Evolutionary conservation across 2,888 invertebrate species (phyloP), one percentile per base, ranked within the genome.

Genomic region (Drosophila antonietae): DNA sequence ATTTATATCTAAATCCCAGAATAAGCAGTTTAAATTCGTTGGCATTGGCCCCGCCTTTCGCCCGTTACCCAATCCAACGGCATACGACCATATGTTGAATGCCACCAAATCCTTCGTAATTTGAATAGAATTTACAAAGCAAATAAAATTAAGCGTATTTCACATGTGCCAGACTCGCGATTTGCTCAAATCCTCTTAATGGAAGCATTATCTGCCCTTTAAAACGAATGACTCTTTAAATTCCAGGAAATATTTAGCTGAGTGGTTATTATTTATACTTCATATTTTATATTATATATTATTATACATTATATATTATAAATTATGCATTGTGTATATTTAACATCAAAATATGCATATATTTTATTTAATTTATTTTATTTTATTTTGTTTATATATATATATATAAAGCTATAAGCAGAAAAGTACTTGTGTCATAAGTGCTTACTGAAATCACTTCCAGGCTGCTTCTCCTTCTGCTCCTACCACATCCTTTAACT

Each of bases 1-100:
- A 55, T 89, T 85, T 90, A 89, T 83, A 85, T 75, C 84, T 89
- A 85, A 85, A 89, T 89, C 85, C 78, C 78, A 68, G 73, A 83
- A 78, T 81, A 89, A 89, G 90, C 90, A 85, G 83, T 74, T 80
- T 73, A 76, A 83, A 83, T 76, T 78, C 88, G 56, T 62, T 75
- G 69, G 68, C 78, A 71, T 66, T 71, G 58, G 63, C 60, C 53
- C 65, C 60, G 43, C 46, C 57, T 18, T 14, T 37, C 35, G 5
- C 55, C 37, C 33, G 23, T 35, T 31, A 15, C n/a, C 33, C 41
- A 23, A 1, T n/a, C 33, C 28, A 37, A 18, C 35, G 23, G 9
- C 33, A 59, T 58, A 44, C 67, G 68, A 68, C 83, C 89, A 85
- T 88, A 90, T 90, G 87, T 83, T 86, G 86, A 80, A 83, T 85